Percentiles rank a stretch among this genome's conserved stretches.
These are phyloP conservation scores for Ephydatia muelleri DNA, from an alignment of 37 sponge, comb jelly and placozoan genomes.

Conservation along the genomic window DNA sequence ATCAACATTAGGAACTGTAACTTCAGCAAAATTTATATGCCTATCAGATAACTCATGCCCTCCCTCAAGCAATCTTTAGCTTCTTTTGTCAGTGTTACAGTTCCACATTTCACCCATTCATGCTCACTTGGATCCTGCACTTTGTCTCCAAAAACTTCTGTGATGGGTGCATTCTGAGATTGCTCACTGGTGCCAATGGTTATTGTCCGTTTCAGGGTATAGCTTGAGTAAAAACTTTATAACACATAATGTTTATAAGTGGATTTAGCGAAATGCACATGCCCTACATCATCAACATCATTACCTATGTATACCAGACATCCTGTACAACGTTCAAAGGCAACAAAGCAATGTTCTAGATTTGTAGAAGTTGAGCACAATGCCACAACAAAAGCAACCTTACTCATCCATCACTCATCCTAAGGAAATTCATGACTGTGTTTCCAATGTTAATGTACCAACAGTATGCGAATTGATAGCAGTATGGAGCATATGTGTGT, in stretches of 20 bases:
- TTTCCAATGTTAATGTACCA: not conserved
- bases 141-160: too few species aligned
- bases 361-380: conserved; percentile 4
- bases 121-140: too few species aligned
- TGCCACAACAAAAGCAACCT: conserved; percentile 33
- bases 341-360: conserved; percentile 29
- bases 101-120: conserved; percentile 17
- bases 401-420: not conserved
- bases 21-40: too few species aligned
- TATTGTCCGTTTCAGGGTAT: not conserved
- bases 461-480: not conserved
- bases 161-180: too few species aligned
- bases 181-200: conserved; percentile 5
- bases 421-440: not conserved
- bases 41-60: too few species aligned
- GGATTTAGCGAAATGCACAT: conserved; percentile 59
- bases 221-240: conserved; percentile 37
- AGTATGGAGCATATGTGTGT: conserved; percentile 18
- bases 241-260: conserved; percentile 49
- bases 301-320: too few species aligned
- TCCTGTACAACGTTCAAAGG: too few species aligned
- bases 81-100: not conserved
- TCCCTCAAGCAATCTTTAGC: not conserved
- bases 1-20: too few species aligned
- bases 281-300: too few species aligned